Percentiles rank a stretch among this genome's conserved stretches.
These are phyloP conservation scores for Tipula helvola DNA, from an alignment of 2,888 invertebrate genomes.

Conservation along the genomic window DNA sequence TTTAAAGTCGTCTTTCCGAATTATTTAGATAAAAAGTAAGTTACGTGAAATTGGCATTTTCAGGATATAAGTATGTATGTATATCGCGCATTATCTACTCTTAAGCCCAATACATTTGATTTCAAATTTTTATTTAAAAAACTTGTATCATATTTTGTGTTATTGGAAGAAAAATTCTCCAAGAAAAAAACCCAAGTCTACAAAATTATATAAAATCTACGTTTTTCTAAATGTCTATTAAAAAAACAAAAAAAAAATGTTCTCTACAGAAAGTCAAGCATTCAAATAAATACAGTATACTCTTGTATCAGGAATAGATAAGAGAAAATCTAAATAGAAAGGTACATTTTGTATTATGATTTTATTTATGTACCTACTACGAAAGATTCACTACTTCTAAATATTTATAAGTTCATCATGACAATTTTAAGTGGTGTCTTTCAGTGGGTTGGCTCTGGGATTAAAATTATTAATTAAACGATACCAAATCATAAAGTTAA, in stretches of 20 bases:
- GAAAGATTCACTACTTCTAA: background rate
- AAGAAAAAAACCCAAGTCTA: background rate
- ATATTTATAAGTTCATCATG: background rate
- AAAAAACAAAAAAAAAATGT: background rate
- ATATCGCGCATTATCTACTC: no score
- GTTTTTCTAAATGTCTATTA: background rate
- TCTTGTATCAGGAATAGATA: background rate
- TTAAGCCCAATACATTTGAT: background rate
- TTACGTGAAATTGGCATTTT: no score
- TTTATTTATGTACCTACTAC: background rate
- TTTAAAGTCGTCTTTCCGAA: no score
- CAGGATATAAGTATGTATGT: no score
- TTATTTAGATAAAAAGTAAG: no score
- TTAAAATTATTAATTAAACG: background rate
- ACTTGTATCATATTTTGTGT: background rate
- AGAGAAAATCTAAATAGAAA: background rate
- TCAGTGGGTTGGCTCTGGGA: background rate
- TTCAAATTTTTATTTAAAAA: background rate
- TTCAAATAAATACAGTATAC: background rate
- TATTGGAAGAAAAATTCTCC: background rate
- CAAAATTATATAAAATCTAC: background rate
- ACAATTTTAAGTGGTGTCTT: background rate
- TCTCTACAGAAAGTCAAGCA: background rate
- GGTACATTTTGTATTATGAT: background rate
- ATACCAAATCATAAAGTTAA: background rate